Evolutionary conservation across 2,888 invertebrate species (phyloP), one percentile per base, ranked within the genome.

Genomic region (Hypsopygia costalis): DNA sequence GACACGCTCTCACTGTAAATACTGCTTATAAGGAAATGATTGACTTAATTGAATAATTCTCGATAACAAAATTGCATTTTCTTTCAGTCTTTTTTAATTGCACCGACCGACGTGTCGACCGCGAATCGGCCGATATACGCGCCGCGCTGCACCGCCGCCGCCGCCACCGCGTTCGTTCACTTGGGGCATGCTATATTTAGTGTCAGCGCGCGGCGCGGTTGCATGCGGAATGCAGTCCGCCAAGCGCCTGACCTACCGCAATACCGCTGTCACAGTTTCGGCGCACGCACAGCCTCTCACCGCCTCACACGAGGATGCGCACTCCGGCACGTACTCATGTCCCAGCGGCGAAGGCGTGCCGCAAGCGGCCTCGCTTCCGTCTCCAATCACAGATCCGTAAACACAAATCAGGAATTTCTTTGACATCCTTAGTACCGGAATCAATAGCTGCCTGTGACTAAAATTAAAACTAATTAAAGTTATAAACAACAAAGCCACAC

Each of bases 131-230:
- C 53, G 55, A 53, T 53, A 56, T 49, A 44, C 47, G 41, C 51
- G 50, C 52, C 56, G 55, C 58, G 62, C 43, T n/a, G n/a, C n/a
- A n/a, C n/a, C n/a, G n/a, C n/a, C n/a, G n/a, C n/a, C n/a, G n/a
- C n/a, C n/a, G n/a, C n/a, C n/a, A n/a, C n/a, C 55, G 71, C 79
- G 85, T 86, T 83, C 82, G 85, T 82, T 86, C 85, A 85, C 86
- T 77, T 72, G 60, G 68, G 62, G 52, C 56, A 66, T 64, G 79
- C 82, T 86, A 86, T 85, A 87, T 87, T 85, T 87, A 87, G 85
- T 83, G 71, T 66, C 65, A 70, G 72, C 62, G 61, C 47, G 56
- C 58, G 51, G 52, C 41, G 56, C 53, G 69, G 63, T 62, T 69
- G 72, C 69, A 76, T 53, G 58, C 56, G 74, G 81, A 78, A 75